Base-by-base conservation (phyloP, 2,888 invertebrate species). In the Thera obeliscata region DNA sequence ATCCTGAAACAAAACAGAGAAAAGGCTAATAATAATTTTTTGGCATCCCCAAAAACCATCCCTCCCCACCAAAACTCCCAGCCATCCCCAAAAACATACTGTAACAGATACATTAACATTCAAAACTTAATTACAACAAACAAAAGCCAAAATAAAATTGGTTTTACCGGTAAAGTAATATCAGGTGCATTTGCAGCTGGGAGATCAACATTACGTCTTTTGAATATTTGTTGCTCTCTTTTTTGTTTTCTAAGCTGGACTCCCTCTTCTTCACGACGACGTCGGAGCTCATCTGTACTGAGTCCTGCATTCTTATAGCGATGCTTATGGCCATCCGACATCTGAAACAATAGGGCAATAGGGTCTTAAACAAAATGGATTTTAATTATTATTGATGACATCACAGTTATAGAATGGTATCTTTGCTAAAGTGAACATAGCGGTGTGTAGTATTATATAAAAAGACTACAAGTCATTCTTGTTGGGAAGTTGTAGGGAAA, bases 181-280 rank as follows among this genome's bases (percentile, higher is more conserved):
- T 93, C 92, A 64, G 92, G 89, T 46, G 87, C 78, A 78, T 90
- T 88, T 1, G 81, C 87, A 73, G 87, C 84, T 73, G 88, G 91
- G 73, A 87, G 84, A 77, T 85, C 94, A 69, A 98, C 98, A 95
- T 99, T 98, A 77, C 99, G 95, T 67, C 98, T 94, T 91, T 99
- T 99, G 74, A 97, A 98, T 49, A 99, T 92, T 87, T 99, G 99
- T 85, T 98, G 98, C 87, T 99, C 99, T 71, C 99, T 94, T 89
- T 99, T 99, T 81, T 98, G 98, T 94, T 99, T 99, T 62, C 99
- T 94, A 59, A 99, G 94, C 84, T 99, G 99, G 41, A 99, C 97
- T 38, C 99, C 99, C 88, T 99, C 99, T 82, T 99, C 99, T 87
- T 99, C 99, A 54, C 99, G 94, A 52, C 99, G 94, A 62, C 99